Percentiles rank a stretch among this genome's conserved stretches.
These are phyloP conservation scores for Protobothrops flavoviridis DNA, from an alignment of 2,113 vertebrate species.

Conservation along the genomic window DNA sequence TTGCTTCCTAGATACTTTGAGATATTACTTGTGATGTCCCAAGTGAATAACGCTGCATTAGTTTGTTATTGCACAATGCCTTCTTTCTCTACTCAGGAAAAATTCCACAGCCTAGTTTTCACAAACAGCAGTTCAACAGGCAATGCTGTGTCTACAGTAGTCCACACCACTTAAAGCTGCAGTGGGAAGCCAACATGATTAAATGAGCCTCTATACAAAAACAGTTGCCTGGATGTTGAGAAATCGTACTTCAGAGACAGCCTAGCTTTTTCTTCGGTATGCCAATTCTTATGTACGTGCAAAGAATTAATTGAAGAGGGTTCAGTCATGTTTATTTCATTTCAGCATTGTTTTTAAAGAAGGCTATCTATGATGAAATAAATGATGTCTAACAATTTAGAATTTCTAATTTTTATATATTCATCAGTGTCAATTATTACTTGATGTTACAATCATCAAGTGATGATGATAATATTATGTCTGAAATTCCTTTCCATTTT, in stretches of 20 bases:
- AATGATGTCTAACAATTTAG: background rate
- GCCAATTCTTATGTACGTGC: background rate
- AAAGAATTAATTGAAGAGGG: background rate
- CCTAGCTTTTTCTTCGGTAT: background rate
- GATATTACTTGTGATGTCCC: background rate
- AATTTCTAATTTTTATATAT: background rate
- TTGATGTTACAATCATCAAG: background rate
- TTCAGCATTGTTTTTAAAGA: background rate
- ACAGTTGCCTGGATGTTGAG: background rate
- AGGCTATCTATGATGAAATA: background rate
- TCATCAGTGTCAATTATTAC: background rate
- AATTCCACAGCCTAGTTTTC: background rate
- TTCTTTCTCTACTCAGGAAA: background rate
- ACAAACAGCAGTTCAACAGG: background rate
- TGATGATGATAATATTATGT: background rate
- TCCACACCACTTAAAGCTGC: background rate
- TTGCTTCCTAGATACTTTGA: background rate
- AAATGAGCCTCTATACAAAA: background rate
- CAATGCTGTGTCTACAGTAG: background rate
- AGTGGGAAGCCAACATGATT: background rate
- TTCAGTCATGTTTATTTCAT: background rate
- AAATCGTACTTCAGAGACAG: background rate
- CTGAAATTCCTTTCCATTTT: background rate
- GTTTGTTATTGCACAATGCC: background rate
- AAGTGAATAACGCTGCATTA: background rate